A percentile compares a stretch with the other conserved stretches of the same genome.
Conservation (phyloP, 2,888 invertebrate species). For the Nebria salina region DNA sequence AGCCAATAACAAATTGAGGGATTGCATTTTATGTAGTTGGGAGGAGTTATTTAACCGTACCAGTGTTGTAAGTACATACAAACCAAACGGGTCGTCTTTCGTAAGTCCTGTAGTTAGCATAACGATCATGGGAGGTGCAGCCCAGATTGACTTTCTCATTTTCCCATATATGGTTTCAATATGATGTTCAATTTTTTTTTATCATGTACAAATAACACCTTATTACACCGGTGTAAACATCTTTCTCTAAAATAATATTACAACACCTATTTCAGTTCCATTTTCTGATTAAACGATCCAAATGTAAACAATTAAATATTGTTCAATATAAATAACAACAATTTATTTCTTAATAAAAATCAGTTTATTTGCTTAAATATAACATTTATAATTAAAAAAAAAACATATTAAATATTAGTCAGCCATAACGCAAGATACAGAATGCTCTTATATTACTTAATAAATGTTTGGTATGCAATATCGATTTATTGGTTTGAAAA, state of each 20-base stretch:
- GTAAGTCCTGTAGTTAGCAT: constrained; percentile 26
- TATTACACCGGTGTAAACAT: constrained; percentile 24
- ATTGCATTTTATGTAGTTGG: neutral
- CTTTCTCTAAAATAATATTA: neutral
- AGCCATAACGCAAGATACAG: too few species aligned
- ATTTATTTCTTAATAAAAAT: neutral
- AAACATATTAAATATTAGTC: too few species aligned
- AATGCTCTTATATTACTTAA: too few species aligned
- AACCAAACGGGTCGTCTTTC: constrained; percentile 28
- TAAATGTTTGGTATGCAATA: too few species aligned
- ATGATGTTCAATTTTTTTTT: neutral
- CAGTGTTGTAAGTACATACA: neutral
- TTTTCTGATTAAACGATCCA: neutral
- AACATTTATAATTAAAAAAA: too few species aligned
- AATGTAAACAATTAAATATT: neutral
- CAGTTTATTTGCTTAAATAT: too few species aligned
- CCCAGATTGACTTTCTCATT: constrained; percentile 27
- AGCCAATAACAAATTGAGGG: neutral
- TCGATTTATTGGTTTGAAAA: too few species aligned
- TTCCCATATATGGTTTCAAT: constrained; percentile 32
- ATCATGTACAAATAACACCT: constrained; percentile 27
- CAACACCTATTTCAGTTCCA: neutral
- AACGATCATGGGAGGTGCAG: constrained; percentile 31
- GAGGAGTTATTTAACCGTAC: constrained; percentile 4
- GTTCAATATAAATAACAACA: too few species aligned